Evolutionary conservation across 2,797 vertebrate species (phyloP).

Genomic region (Enteromius unitaeniatus): DNA sequence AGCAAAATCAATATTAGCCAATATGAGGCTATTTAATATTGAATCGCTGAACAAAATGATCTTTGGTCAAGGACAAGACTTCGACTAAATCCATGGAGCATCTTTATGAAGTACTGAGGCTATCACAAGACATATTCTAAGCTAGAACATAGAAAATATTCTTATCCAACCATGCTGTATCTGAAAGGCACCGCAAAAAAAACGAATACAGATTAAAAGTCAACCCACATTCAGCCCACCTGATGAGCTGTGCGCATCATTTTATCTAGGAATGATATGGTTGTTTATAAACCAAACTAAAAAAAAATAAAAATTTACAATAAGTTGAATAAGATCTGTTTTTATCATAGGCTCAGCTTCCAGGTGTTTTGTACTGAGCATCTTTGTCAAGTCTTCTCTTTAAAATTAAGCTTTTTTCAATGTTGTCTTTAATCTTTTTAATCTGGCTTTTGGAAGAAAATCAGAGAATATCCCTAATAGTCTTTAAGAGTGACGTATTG

Average conservation of each 20-base stretch:
- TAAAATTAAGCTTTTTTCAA: background rate
- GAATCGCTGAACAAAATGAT: background rate
- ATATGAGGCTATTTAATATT: background rate
- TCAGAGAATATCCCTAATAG: background rate
- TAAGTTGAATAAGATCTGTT: background rate
- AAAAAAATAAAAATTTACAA: background rate
- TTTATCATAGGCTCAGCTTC: background rate
- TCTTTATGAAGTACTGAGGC: background rate
- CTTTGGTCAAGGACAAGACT: slow-evolving; percentile 4
- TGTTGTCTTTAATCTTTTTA: background rate
- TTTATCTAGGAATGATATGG: background rate
- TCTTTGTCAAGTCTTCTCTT: background rate
- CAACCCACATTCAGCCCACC: background rate
- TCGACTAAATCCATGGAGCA: background rate
- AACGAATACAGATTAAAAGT: slow-evolving; percentile 2
- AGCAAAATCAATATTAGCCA: background rate
- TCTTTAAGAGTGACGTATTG: slow-evolving; percentile 12
- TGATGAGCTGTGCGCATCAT: background rate
- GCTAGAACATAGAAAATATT: background rate
- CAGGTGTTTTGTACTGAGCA: background rate
- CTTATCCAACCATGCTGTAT: background rate
- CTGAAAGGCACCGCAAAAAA: background rate
- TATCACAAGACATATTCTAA: background rate
- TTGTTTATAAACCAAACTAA: slow-evolving; percentile 5
- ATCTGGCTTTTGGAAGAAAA: slow-evolving; percentile 1